A percentile compares a stretch with the other conserved stretches of the same genome.
Evolutionary conservation across 1,140 invertebrate genomes (phyloP).

Genomic region (Penaeus vannamei): DNA sequence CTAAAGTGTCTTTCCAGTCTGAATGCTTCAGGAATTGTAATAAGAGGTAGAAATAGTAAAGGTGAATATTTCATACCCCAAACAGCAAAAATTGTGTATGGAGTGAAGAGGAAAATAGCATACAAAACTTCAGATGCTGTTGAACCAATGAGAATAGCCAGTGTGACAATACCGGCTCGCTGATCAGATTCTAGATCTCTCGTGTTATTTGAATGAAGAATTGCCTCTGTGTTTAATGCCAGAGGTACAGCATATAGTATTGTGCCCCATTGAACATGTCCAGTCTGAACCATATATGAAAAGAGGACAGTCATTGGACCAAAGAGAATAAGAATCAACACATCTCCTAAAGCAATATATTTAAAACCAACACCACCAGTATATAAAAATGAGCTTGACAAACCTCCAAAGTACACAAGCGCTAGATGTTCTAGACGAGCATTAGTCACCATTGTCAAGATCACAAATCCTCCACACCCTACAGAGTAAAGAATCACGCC

Average conservation of each 20-base stretch:
- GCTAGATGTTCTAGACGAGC: constrained; percentile 95
- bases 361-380: constrained; percentile 95
- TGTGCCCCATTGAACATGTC: constrained; percentile 86
- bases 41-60: constrained; percentile 90
- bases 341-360: constrained; percentile 92
- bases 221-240: constrained; percentile 94
- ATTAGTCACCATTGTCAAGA: constrained; percentile 84
- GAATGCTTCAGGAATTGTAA: constrained; percentile 90
- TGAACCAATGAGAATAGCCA: constrained; percentile 93
- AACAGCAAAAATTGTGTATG: constrained; percentile 91
- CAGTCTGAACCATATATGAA: constrained; percentile 92
- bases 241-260: constrained; percentile 94
- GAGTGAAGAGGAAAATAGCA: constrained; percentile 90
- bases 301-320: constrained; percentile 96
- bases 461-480: constrained; percentile 90
- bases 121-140: constrained; percentile 93
- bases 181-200: constrained; percentile 89
- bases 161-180: constrained; percentile 89
- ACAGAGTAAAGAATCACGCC: constrained; percentile 89
- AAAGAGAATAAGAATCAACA: constrained; percentile 92
- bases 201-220: constrained; percentile 95
- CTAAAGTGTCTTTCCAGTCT: constrained; percentile 92
- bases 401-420: constrained; percentile 92
- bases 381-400: constrained; percentile 93
- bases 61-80: constrained; percentile 77